Percentiles rank a stretch among this genome's conserved stretches.
phyloP scores from a whole-genome alignment of 2,797 vertebrate species.

The Otolemur crassicaudatus region DNA sequence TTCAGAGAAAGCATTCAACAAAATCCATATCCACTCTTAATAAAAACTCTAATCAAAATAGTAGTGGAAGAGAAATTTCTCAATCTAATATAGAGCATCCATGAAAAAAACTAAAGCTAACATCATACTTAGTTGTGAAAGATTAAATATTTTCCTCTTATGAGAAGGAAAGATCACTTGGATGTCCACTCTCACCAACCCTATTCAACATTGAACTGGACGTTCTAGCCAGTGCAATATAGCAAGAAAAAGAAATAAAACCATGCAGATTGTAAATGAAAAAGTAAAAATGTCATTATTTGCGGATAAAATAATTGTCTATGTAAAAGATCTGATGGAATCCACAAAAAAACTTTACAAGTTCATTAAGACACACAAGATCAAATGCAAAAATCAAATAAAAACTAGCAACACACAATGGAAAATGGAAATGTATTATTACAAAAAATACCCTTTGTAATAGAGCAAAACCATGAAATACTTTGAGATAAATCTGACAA shows the following conservation, averaged over 20 bases:
- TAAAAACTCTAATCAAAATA: background rate
- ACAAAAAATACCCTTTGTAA: background rate
- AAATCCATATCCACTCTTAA: background rate
- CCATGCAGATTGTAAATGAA: background rate
- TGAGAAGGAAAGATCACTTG: background rate
- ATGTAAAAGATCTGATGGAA: background rate
- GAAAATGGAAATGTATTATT: background rate
- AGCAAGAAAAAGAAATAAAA: background rate
- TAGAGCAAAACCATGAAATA: background rate
- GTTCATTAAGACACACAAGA: background rate
- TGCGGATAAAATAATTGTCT: background rate
- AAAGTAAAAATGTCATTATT: background rate
- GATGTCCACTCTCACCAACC: background rate
- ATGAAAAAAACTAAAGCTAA: background rate
- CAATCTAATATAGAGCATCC: background rate
- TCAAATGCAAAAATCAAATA: background rate
- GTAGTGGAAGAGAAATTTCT: background rate
- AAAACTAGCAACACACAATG: background rate
- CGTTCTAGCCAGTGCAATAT: background rate
- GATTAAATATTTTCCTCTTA: background rate
- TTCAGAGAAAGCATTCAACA: background rate
- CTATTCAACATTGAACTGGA: background rate
- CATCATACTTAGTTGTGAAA: background rate
- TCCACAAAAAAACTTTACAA: background rate
- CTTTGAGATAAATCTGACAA: slow-evolving; percentile 5